phyloP scores from a whole-genome alignment of 2,888 invertebrate genomes.

The Erannis defoliaria region DNA sequence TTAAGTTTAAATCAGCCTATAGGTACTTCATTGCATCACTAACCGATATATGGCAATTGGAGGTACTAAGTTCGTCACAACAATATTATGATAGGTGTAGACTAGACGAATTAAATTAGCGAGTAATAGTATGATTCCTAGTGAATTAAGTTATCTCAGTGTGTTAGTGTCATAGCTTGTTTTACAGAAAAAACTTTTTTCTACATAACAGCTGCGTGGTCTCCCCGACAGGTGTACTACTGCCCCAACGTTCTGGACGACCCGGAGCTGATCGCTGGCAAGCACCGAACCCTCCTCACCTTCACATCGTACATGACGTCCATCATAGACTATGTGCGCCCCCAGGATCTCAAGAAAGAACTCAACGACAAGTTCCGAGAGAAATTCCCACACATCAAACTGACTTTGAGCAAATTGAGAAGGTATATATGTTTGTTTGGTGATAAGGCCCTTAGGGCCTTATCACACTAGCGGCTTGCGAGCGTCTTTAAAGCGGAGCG shows the following conservation, averaged over 20 bases:
- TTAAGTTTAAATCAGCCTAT: too few relatives aligned
- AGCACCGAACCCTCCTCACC: conserved; percentile 94
- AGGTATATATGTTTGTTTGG: conserved; percentile 86
- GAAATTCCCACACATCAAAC: conserved; percentile 97
- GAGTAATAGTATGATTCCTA: too few relatives aligned
- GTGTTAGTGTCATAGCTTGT: too few relatives aligned
- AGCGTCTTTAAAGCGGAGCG: too few relatives aligned
- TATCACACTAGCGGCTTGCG: background rate
- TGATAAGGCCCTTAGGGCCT: background rate
- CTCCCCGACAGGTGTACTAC: conserved; percentile 86
- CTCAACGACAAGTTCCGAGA: conserved; percentile 98
- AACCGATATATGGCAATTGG: too few relatives aligned
- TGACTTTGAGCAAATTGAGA: conserved; percentile 97
- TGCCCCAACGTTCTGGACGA: conserved; percentile 97
- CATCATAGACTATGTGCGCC: conserved; percentile 98
- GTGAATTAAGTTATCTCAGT: too few relatives aligned
- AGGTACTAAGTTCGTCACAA: too few relatives aligned
- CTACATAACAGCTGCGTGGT: background rate
- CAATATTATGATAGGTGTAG: too few relatives aligned
- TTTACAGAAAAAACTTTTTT: background rate
- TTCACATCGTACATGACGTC: conserved; percentile 97
- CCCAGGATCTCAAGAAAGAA: conserved; percentile 98
- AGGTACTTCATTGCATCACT: too few relatives aligned
- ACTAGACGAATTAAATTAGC: too few relatives aligned
- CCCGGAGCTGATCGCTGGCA: conserved; percentile 95